Conservation (phyloP, 2,797 vertebrate species). For the Gastrophryne carolinensis region DNA sequence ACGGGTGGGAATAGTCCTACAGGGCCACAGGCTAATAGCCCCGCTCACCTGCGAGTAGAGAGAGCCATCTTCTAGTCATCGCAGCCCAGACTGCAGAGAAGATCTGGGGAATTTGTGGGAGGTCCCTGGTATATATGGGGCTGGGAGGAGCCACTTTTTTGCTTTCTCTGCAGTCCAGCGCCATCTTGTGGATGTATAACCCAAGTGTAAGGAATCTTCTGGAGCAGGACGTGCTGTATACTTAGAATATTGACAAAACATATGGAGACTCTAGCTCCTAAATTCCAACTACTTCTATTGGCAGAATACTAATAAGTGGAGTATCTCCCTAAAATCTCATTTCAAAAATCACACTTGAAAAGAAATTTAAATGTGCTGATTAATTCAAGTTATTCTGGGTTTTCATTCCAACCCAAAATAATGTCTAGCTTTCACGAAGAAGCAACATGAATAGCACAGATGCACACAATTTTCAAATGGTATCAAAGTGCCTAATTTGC, state of each 20-base stretch:
- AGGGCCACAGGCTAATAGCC: too few relatives aligned
- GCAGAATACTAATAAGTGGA: neutral
- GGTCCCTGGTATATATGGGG: too few relatives aligned
- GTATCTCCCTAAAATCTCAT: neutral
- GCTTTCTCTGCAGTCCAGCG: too few relatives aligned
- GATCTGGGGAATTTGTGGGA: too few relatives aligned
- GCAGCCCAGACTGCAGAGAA: too few relatives aligned
- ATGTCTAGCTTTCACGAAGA: neutral
- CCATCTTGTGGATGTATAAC: too few relatives aligned
- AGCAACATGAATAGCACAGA: slow-evolving; percentile 23
- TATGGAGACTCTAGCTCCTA: neutral
- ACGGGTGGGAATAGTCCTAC: too few relatives aligned
- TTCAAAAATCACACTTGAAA: neutral
- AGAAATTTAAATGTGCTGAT: slow-evolving; percentile 1
- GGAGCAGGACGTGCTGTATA: too few relatives aligned
- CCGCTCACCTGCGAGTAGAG: too few relatives aligned
- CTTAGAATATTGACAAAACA: slow-evolving; percentile 27
- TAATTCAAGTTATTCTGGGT: slow-evolving; percentile 5
- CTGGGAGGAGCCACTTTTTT: too few relatives aligned
- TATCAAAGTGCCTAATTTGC: slow-evolving; percentile 29
- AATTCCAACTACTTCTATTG: slow-evolving; percentile 13
- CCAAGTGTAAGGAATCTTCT: too few relatives aligned
- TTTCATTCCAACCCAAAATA: slow-evolving; percentile 20
- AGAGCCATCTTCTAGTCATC: too few relatives aligned
- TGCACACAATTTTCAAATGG: neutral